These are phyloP conservation scores for Vespertilio murinus DNA, from an alignment of 2,797 vertebrate genomes.

Conservation along the genomic window DNA sequence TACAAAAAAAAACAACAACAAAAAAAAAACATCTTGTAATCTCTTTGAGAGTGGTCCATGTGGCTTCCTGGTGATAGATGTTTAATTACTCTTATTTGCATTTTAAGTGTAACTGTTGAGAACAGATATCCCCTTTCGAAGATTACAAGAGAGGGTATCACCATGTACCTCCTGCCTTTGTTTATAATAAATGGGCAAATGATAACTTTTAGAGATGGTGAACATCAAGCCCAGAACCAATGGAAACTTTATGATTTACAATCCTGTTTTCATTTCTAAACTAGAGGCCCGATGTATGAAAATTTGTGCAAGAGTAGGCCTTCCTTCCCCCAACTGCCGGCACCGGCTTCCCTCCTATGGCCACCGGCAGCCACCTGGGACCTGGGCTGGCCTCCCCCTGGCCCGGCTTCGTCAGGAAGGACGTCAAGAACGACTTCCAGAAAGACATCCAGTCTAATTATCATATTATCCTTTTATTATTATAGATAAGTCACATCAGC, in stretches of 20 bases:
- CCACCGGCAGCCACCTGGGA: too few species aligned
- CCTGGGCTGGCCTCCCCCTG: too few species aligned
- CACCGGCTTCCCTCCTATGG: too few species aligned
- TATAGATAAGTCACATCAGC: not conserved
- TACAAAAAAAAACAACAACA: too few species aligned
- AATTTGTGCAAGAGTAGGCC: too few species aligned
- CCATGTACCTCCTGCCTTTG: conserved; percentile 29
- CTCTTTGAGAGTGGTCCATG: conserved; percentile 13
- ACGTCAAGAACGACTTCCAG: too few species aligned
- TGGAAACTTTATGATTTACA: conserved; percentile 22
- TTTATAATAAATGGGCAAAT: conserved; percentile 23
- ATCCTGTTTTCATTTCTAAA: conserved; percentile 57
- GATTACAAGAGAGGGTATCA: not conserved
- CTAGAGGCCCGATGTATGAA: too few species aligned
- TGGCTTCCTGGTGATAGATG: conserved; percentile 27
- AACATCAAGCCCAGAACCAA: conserved; percentile 17
- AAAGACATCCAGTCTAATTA: too few species aligned
- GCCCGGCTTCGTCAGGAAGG: too few species aligned
- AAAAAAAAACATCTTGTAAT: conserved; percentile 56
- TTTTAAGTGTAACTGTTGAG: conserved; percentile 52
- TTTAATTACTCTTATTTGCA: conserved; percentile 48
- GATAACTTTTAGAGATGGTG: not conserved
- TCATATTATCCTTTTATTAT: too few species aligned
- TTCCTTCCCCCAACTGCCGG: too few species aligned
- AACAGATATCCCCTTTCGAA: conserved; percentile 27